phyloP scores from a whole-genome alignment of 2,888 invertebrate genomes.

The Phyllotreta cruciferae region DNA sequence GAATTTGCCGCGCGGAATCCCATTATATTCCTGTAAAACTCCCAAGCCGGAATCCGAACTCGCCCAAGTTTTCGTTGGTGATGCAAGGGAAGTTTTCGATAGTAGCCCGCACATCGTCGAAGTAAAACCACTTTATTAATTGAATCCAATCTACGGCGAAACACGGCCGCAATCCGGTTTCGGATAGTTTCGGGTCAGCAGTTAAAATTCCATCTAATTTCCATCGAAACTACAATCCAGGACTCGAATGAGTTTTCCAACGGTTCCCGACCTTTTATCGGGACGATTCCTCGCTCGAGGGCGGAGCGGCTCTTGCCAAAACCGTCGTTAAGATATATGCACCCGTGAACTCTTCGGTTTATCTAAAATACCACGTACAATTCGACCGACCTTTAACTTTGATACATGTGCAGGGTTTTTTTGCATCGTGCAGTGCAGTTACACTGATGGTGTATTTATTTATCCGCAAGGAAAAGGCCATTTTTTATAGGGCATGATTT shows the following conservation, averaged over 20 bases:
- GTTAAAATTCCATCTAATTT: slow-evolving; percentile 19
- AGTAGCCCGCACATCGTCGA: neutral
- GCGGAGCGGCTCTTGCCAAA: neutral
- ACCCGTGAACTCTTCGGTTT: neutral
- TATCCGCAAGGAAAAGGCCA: no score
- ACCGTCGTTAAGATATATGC: neutral
- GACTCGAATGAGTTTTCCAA: slow-evolving; percentile 10
- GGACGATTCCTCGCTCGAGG: neutral
- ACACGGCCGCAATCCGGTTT: neutral
- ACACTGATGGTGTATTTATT: no score
- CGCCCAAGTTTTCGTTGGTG: neutral
- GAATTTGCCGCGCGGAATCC: no score
- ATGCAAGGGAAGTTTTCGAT: neutral
- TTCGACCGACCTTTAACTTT: no score
- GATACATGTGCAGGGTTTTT: no score
- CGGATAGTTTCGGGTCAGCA: slow-evolving; percentile 10
- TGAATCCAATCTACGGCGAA: slow-evolving; percentile 1
- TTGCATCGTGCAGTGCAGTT: no score
- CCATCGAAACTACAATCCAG: slow-evolving; percentile 11
- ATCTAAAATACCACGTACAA: neutral
- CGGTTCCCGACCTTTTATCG: slow-evolving; percentile 11
- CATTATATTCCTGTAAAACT: neutral
- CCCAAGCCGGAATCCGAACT: neutral
- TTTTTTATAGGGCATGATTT: no score
- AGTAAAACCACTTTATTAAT: slow-evolving; percentile 6